Conservation (phyloP, 2,888 invertebrate genomes). For the Lumbricus terrestris region DNA sequence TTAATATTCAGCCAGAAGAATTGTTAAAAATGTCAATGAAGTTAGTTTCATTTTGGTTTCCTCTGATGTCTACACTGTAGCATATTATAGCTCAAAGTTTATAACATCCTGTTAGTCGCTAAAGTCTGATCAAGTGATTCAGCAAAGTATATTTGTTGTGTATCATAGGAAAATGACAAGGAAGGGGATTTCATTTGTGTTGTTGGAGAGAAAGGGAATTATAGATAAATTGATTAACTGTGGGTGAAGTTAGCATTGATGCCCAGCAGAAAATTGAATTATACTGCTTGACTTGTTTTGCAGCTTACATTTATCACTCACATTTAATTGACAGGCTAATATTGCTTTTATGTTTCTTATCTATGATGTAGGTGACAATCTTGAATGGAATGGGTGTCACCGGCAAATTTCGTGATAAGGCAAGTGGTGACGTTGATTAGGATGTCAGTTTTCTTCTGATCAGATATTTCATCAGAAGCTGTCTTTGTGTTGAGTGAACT, state of each 20-base stretch:
- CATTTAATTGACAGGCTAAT: neutral
- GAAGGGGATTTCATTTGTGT: neutral
- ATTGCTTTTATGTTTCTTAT: neutral
- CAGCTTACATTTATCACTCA: neutral
- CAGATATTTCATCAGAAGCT: neutral
- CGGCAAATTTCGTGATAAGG: constrained; percentile 71
- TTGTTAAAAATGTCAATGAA: neutral
- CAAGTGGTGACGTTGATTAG: constrained; percentile 35
- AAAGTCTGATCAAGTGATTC: neutral
- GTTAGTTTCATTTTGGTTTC: neutral
- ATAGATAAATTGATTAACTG: neutral
- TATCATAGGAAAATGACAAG: neutral
- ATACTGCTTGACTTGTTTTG: neutral
- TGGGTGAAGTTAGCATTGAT: neutral
- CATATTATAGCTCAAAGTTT: neutral
- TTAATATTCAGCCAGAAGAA: neutral
- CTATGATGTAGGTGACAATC: constrained; percentile 70
- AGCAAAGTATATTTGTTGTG: too few species aligned
- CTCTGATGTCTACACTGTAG: neutral
- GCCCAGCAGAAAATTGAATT: neutral
- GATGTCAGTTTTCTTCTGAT: neutral
- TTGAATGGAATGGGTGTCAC: constrained; percentile 89
- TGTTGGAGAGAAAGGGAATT: neutral
- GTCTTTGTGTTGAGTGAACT: neutral
- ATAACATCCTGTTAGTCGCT: neutral